Base-by-base conservation (phyloP, 2,888 invertebrate genomes). In the Apodemia mormo region DNA sequence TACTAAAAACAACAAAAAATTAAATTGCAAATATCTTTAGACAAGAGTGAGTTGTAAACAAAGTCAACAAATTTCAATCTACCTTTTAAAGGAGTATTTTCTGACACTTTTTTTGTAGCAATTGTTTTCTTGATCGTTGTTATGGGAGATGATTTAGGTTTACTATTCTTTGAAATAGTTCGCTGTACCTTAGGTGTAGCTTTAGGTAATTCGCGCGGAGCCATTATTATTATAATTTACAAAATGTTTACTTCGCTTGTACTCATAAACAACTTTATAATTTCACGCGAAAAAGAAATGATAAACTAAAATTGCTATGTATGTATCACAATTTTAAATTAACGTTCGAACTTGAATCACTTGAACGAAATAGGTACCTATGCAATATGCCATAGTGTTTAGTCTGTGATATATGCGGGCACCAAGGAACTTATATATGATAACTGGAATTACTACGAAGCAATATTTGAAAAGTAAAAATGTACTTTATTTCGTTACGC, bases 141-240 rank as follows among this genome's bases (percentile, higher is more conserved):
- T 56, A 79, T 76, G 1, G 89, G 86, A 29, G 85, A 85, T n/a
- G 85, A 78, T 76, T 81, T 84, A 9, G 75, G 73, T 74, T 84
- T 86, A 0, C 79, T 68, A 7, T 82, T 77, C 76, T 85, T 88
- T 3, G 76, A 72, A 40, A 82, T 75, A n/a, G 74, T 78, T 52
- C 84, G 85, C 74, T 85, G 85, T 68, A 81, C 78, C 78, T 86
- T 88, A 29, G 85, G 80, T 69, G 83, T 82, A 5, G 81, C 67
- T 80, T 89, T 89, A 1, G 82, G 76, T 22, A 81, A 81, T 76
- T 87, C 86, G 76, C 85, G 81, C 33, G 91, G 90, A 68, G 90
- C 90, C 91, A 91, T 91, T 67, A 22, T 54, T 56, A 67, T 69
- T 70, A 65, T 22, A 22, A 22, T 52, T 49, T 14, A 49, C 29